phyloP scores from a whole-genome alignment of 1,140 invertebrate genomes.

The Asbolus verrucosus region DNA sequence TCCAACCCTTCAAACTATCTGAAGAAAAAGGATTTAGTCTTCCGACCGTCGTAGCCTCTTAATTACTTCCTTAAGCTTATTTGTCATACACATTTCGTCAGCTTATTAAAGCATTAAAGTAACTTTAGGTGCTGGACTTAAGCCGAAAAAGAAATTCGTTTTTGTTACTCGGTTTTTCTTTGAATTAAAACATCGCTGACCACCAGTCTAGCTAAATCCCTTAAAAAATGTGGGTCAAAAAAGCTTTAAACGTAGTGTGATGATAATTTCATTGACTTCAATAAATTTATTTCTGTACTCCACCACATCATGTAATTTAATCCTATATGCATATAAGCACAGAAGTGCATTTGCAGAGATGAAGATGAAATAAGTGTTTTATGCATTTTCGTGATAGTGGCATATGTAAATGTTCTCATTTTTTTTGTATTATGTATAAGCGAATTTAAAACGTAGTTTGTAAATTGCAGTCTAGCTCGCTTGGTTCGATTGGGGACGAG shows the following conservation, averaged over 20 bases:
- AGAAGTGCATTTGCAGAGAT: neutral
- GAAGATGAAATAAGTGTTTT: no score
- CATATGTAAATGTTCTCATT: conserved; percentile 9
- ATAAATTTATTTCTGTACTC: neutral
- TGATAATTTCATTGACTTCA: conserved; percentile 8
- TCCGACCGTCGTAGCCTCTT: no score
- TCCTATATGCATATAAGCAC: neutral
- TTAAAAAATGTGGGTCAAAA: neutral
- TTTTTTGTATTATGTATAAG: neutral
- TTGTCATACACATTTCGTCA: conserved; percentile 9
- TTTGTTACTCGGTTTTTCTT: neutral
- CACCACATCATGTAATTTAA: neutral
- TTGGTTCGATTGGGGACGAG: neutral
- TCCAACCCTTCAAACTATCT: no score
- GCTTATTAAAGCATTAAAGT: neutral
- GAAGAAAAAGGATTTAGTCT: no score
- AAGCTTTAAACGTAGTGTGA: neutral
- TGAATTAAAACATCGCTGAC: neutral
- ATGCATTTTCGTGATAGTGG: conserved; percentile 16
- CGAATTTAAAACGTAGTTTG: neutral
- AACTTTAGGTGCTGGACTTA: neutral
- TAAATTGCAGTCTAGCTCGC: conserved; percentile 10
- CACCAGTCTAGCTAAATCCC: no score
- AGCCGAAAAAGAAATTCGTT: neutral
- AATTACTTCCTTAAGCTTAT: conserved; percentile 9